These are phyloP conservation scores for Drosophila flavopinicola DNA, from an alignment of 2,888 invertebrate species.

Conservation along the genomic window DNA sequence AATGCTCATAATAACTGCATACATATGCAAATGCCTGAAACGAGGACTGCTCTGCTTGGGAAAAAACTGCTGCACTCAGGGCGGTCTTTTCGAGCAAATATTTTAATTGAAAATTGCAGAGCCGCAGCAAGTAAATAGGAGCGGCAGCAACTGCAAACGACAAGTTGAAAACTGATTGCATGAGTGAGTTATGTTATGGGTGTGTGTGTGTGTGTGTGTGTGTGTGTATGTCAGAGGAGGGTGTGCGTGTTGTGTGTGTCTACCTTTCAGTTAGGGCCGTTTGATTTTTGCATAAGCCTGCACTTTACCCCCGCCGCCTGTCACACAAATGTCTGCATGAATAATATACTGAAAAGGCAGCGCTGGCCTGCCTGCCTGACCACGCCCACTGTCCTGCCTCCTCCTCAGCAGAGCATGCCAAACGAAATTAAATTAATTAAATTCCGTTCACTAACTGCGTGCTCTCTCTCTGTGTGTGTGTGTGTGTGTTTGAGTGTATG, in stretches of 20 bases:
- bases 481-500: too few species aligned
- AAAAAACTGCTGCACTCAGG: constrained; percentile 16
- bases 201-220: neutral
- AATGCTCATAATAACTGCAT: constrained; percentile 14
- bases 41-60: constrained; percentile 19
- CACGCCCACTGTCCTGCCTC: constrained; percentile 4
- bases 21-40: constrained; percentile 31
- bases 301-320: constrained; percentile 32
- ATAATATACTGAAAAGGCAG: constrained; percentile 51
- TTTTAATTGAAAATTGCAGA: constrained; percentile 76
- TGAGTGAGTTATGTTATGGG: constrained; percentile 38
- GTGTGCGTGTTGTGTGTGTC: constrained; percentile 9
- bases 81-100: constrained; percentile 53
- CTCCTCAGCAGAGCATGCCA: constrained; percentile 20
- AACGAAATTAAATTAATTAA: constrained; percentile 72
- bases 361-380: neutral
- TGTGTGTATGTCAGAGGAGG: neutral
- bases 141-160: constrained; percentile 48
- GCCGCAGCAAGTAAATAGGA: constrained; percentile 56
- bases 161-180: constrained; percentile 58
- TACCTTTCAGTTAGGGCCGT: constrained; percentile 51
- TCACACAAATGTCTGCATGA: constrained; percentile 55
- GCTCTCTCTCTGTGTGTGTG: too few species aligned
- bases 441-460: constrained; percentile 46
- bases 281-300: constrained; percentile 65